Evolutionary conservation across 2,113 vertebrate genomes (phyloP), one percentile per base, ranked within the genome.

Genomic region (Psilopsiagon aurifrons): DNA sequence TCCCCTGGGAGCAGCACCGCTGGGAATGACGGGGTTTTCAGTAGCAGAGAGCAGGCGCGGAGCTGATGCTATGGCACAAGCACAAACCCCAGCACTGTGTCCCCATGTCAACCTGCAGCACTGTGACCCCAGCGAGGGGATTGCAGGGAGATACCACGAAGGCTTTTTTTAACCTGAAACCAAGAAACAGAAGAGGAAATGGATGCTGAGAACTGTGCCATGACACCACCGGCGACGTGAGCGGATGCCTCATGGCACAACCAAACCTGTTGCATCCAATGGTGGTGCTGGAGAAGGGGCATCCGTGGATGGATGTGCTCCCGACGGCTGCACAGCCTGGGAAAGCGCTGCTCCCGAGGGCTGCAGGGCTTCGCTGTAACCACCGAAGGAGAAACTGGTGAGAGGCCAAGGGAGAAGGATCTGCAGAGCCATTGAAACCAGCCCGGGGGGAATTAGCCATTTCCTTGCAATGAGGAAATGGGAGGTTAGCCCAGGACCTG

Each of bases 231-330:
- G 8, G 63, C 13, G 79, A 25, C 0, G 13, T 1, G 54, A 88
- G 44, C 0, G 2, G 22, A 63, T 85, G 83, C 88, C 55, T 43
- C 20, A 1, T 0, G 10, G 46, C 63, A 35, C 64, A 47, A 19
- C 7, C 2, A 3, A 44, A 73, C 13, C 22, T 0, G 0, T 22
- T 2, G 0, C 4, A 0, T 5, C 44, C 4, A 0, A 1, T 0
- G 29, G 37, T 1, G 4, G 14, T 16, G 33, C 54, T 4, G 9
- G 88, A 9, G 51, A 75, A 75, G 63, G 20, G n/a, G 76, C 2
- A 17, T 4, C 59, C 46, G 1, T 3, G 57, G 33, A 3, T 6
- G 78, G 77, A 3, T 17, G 24, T 1, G 3, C 5, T 76, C 46
- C 31, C 33, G 13, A 59, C 1, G 57, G 57, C 57, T 35, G 57